Evolutionary conservation across 2,888 invertebrate species (phyloP).

Genomic region (Microctonus hyperodae): DNA sequence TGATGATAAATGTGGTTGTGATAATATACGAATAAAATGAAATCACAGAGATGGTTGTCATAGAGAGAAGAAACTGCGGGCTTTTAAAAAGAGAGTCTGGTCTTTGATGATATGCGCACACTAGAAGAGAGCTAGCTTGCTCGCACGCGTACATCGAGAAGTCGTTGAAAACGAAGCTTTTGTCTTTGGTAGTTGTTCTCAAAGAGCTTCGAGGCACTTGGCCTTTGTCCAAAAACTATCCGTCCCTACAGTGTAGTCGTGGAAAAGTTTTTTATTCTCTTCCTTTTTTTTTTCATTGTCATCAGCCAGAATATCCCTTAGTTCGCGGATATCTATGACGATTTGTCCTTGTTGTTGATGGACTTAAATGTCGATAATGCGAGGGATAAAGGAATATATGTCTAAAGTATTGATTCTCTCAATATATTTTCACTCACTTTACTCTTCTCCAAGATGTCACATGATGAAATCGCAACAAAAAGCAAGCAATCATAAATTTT

Average conservation of each 20-base stretch:
- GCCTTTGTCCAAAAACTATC: conserved; percentile 11
- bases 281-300: not conserved
- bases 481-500: not conserved
- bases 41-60: conserved; percentile 3
- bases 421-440: not conserved
- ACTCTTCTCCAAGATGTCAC: not conserved
- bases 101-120: conserved; percentile 8
- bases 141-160: conserved; percentile 8
- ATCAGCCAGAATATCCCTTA: not conserved
- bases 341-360: not conserved
- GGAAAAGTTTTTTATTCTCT: not conserved
- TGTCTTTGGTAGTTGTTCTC: conserved; percentile 6
- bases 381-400: not conserved
- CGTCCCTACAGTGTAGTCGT: not conserved
- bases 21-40: not conserved
- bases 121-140: not conserved
- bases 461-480: not conserved
- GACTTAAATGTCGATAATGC: not conserved
- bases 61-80: not conserved
- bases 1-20: not conserved
- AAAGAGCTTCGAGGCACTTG: conserved; percentile 5
- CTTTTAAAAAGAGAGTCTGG: conserved; percentile 1
- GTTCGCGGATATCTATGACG: not conserved
- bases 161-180: conserved; percentile 12
- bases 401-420: not conserved